phyloP scores from a whole-genome alignment of 1,140 invertebrate genomes.

The Ptiloglossa arizonensis region DNA sequence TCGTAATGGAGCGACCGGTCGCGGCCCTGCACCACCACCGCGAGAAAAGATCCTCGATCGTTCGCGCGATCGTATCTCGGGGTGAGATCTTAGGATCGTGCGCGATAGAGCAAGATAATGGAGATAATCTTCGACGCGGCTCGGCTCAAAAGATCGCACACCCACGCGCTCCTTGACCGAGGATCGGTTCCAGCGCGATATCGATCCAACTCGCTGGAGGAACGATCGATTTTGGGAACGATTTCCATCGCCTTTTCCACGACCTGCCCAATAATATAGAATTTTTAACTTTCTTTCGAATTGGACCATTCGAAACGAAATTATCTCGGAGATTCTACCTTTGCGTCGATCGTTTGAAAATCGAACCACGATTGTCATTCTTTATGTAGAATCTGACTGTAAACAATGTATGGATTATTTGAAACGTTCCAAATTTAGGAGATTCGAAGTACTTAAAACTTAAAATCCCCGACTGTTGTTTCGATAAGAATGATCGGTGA shows the following conservation, averaged over 20 bases:
- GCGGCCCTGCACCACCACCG: slow-evolving; percentile 51
- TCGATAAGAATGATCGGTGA: too few relatives aligned
- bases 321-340: too few relatives aligned
- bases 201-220: neutral
- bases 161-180: slow-evolving; percentile 56
- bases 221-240: slow-evolving; percentile 40
- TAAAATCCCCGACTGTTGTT: too few relatives aligned
- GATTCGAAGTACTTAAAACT: too few relatives aligned
- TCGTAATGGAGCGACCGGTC: slow-evolving; percentile 66
- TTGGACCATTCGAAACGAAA: too few relatives aligned
- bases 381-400: too few relatives aligned
- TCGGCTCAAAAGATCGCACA: slow-evolving; percentile 68
- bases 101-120: slow-evolving; percentile 72
- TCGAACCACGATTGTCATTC: too few relatives aligned
- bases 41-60: slow-evolving; percentile 57
- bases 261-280: neutral
- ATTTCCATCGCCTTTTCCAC: neutral
- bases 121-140: slow-evolving; percentile 69
- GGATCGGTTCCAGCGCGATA: slow-evolving; percentile 36
- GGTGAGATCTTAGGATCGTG: slow-evolving; percentile 72
- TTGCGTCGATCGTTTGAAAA: too few relatives aligned
- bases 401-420: too few relatives aligned
- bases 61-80: slow-evolving; percentile 70
- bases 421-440: too few relatives aligned
- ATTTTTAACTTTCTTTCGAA: too few relatives aligned